A percentile compares a stretch with the other conserved stretches of the same genome.
phyloP scores from a whole-genome alignment of 1,140 invertebrate species.

The Drosophila nebulosa region DNA sequence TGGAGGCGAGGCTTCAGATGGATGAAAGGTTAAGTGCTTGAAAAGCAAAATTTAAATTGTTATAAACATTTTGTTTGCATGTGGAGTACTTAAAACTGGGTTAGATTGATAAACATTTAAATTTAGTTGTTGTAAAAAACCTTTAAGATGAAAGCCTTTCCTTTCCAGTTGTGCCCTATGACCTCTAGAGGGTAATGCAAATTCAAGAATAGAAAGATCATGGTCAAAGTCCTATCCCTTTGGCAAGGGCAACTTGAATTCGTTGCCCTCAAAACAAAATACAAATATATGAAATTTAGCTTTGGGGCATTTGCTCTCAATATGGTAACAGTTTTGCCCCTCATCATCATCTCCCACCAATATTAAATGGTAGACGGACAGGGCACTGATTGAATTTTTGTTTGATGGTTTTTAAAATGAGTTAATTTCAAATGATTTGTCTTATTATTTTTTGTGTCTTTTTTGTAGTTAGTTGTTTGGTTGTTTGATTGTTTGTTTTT shows the following conservation, averaged over 20 bases:
- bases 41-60: slow-evolving; percentile 52
- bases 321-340: background rate
- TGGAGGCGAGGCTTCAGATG: background rate
- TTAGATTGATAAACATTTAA: background rate
- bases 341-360: background rate
- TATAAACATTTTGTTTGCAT: background rate
- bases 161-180: no score
- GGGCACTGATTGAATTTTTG: background rate
- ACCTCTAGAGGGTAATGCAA: no score
- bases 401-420: background rate
- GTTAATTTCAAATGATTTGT: background rate
- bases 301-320: background rate
- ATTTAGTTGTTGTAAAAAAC: no score
- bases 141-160: no score
- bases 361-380: background rate
- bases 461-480: background rate
- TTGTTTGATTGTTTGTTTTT: background rate
- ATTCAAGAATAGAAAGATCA: no score
- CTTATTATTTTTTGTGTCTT: background rate
- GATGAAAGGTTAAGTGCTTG: slow-evolving; percentile 32
- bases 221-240: background rate
- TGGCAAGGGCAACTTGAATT: background rate
- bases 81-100: background rate
- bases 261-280: background rate
- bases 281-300: background rate